Percentiles rank a stretch among this genome's conserved stretches.
Conservation (phyloP, 2,113 vertebrate species). For the Lampris incognitus region DNA sequence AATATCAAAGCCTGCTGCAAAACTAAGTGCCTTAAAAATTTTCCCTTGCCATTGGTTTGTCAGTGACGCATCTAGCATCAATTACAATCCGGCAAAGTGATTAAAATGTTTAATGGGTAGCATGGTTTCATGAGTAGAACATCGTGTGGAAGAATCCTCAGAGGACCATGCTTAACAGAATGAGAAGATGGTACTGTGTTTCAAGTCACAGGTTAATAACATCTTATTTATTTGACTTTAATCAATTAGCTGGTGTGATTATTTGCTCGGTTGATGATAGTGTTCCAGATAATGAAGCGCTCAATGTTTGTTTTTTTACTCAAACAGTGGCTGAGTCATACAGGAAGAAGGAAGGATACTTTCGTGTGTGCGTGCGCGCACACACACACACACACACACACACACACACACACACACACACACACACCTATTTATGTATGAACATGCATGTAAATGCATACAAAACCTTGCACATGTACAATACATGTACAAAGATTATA, state of each 20-base stretch:
- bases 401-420: neutral
- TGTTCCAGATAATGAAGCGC: constrained; percentile 38
- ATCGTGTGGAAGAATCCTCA: constrained; percentile 15
- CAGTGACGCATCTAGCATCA: constrained; percentile 6
- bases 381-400: neutral
- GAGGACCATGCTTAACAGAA: neutral
- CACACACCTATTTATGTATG: no score
- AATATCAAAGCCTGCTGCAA: neutral
- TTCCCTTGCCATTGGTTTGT: neutral
- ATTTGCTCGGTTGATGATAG: constrained; percentile 49
- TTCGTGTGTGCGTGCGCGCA: neutral
- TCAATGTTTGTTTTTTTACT: constrained; percentile 53
- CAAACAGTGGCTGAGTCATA: constrained; percentile 44
- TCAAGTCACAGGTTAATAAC: constrained; percentile 33
- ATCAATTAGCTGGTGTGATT: constrained; percentile 57
- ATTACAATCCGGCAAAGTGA: neutral
- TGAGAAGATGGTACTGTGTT: constrained; percentile 2
- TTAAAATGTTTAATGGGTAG: constrained; percentile 11
- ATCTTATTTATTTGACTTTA: constrained; percentile 38
- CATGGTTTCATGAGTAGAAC: neutral
- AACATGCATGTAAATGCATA: no score
- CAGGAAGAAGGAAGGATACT: constrained; percentile 22
- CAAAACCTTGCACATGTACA: no score
- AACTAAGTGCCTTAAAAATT: neutral
- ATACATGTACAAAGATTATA: no score